These are phyloP conservation scores for Diadema setosum DNA, from an alignment of 35 echinoderm and acorn worm species.

Conservation along the genomic window DNA sequence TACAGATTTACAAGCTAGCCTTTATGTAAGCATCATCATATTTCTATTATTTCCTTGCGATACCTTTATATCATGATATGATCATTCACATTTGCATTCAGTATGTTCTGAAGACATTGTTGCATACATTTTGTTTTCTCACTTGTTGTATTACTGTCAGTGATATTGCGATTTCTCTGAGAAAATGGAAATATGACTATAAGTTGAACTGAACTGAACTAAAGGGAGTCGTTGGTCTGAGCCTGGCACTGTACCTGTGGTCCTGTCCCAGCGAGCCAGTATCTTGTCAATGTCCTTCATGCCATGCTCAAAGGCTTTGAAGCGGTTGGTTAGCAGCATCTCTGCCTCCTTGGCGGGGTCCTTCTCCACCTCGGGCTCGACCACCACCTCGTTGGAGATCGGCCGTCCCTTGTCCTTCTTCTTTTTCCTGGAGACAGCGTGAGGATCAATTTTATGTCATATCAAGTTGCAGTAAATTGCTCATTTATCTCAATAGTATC, in stretches of 20 bases:
- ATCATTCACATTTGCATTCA: too few species aligned
- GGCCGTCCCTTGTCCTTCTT: conserved; percentile 91
- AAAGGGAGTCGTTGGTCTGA: neutral
- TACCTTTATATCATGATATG: too few species aligned
- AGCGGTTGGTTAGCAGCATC: conserved; percentile 63
- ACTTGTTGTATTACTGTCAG: too few species aligned
- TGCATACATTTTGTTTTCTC: too few species aligned
- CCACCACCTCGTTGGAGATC: conserved; percentile 78
- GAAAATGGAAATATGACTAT: too few species aligned
- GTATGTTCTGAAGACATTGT: too few species aligned
- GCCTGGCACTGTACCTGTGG: conserved; percentile 30
- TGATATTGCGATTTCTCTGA: too few species aligned
- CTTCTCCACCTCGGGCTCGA: conserved; percentile 61
- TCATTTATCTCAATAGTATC: neutral
- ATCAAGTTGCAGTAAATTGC: neutral
- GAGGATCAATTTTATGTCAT: neutral
- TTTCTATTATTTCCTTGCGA: too few species aligned
- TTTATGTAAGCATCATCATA: too few species aligned
- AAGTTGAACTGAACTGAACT: too few species aligned
- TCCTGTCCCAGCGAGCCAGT: conserved; percentile 84
- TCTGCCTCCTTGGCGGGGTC: conserved; percentile 88
- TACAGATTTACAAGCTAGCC: too few species aligned
- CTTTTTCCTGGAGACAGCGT: conserved; percentile 64
- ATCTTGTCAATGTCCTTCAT: conserved; percentile 94
- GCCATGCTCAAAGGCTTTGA: conserved; percentile 95